Conservation (phyloP, 2,888 invertebrate genomes). For the Chrysodeixis includens region DNA sequence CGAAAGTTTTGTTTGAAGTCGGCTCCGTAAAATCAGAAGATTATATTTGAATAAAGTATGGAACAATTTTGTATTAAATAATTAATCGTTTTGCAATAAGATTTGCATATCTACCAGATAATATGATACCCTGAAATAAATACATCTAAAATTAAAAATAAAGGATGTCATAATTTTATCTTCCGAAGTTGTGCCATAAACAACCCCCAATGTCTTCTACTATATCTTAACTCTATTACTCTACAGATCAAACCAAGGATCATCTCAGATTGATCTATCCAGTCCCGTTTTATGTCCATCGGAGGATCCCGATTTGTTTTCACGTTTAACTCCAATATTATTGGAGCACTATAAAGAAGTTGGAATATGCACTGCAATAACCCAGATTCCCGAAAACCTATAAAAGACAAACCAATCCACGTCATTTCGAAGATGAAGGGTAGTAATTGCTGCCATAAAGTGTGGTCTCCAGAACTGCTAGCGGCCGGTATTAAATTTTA, state of each 20-base stretch:
- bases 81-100: too few relatives aligned
- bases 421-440: slow-evolving; percentile 83
- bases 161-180: too few relatives aligned
- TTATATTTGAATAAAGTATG: not conserved
- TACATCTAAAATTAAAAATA: too few relatives aligned
- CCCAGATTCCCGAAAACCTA: slow-evolving; percentile 75
- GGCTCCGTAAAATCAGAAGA: not conserved
- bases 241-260: slow-evolving; percentile 15
- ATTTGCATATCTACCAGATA: too few relatives aligned
- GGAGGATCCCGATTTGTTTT: slow-evolving; percentile 36
- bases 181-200: slow-evolving; percentile 26
- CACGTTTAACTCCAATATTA: slow-evolving; percentile 48
- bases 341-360: slow-evolving; percentile 62
- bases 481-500: slow-evolving; percentile 84
- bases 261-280: slow-evolving; percentile 21
- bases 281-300: slow-evolving; percentile 29
- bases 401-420: slow-evolving; percentile 84
- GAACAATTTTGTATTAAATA: too few relatives aligned
- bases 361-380: slow-evolving; percentile 75
- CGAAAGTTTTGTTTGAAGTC: not conserved
- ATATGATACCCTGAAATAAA: too few relatives aligned
- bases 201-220: slow-evolving; percentile 17
- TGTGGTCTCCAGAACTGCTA: slow-evolving; percentile 81
- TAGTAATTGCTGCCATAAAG: slow-evolving; percentile 85
- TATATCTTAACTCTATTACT: too few relatives aligned